Percentiles rank a stretch among this genome's conserved stretches.
Conservation (phyloP, 2,888 invertebrate species). For the Ochropleura plecta region DNA sequence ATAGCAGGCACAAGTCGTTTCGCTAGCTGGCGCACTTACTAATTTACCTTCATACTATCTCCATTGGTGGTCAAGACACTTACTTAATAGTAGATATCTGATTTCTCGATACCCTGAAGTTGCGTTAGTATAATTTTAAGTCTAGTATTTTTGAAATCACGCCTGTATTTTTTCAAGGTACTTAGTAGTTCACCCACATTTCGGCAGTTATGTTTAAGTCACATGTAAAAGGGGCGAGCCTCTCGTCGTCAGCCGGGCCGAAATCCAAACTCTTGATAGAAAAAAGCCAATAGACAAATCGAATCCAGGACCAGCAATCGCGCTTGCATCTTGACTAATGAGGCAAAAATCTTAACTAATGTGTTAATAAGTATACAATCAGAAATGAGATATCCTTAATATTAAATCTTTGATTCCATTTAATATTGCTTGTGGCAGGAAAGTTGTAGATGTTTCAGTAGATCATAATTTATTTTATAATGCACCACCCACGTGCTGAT, state of each 20-base stretch:
- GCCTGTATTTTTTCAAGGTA: no score
- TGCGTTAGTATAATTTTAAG: background rate
- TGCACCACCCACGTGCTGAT: constrained; percentile 51
- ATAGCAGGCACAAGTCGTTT: constrained; percentile 65
- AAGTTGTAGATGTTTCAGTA: constrained; percentile 49
- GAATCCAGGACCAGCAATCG: no score
- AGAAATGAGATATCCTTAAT: background rate
- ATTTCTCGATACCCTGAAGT: background rate
- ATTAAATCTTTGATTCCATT: background rate
- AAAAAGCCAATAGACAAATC: no score
- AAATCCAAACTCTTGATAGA: no score
- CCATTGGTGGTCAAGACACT: constrained; percentile 44
- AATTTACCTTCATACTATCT: constrained; percentile 41
- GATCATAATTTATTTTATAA: constrained; percentile 50
- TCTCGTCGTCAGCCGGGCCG: no score
- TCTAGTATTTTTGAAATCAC: background rate
- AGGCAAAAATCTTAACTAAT: no score
- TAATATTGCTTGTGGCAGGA: background rate
- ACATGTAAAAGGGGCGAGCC: no score
- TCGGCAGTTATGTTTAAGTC: no score
- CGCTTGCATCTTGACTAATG: no score
- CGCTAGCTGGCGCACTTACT: constrained; percentile 24
- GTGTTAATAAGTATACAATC: no score
- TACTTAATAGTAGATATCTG: background rate
- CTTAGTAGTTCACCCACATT: no score